Evolutionary conservation across 2,888 invertebrate genomes (phyloP), one percentile per base, ranked within the genome.

Genomic region (Caenorhabditis wallacei): DNA sequence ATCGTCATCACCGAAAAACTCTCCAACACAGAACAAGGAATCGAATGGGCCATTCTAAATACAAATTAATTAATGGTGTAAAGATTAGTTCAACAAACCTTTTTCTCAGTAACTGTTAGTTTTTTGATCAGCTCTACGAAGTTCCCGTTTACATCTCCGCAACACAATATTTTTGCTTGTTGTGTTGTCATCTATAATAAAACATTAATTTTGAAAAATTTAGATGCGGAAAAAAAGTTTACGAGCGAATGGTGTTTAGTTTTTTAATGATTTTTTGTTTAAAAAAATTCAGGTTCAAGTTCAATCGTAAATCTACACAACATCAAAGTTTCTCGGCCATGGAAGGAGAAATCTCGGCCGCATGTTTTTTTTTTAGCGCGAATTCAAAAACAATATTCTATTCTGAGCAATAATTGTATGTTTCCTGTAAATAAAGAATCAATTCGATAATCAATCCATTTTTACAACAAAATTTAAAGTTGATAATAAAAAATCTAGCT

Each of bases 1-100:
- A 30, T 87, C 89, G 63, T 90, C 81, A 24, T 87, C 88, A 0
- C 92, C 91, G 80, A 92, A 92, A 76, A 92, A 92, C 68, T 92
- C 92, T 57, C 92, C 92, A n/a, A 92, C 90, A 71, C 92, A 92
- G 35, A 92, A 85, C 0, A 92, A 80, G 51, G 88, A 80, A 61
- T 92, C 92, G 78, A 92, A 92, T 1, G 90, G 90, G 18, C 92
- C 91, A 53, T 80, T 86, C 90, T 90, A 86, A 61, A n/a, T n/a
- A n/a, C n/a, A 40, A 64, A 82, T 59, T 16, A 2, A 24, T 8
- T 30, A 10, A 22, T 18, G 53, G n/a, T 40, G 53, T n/a, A n/a
- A 1, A 56, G 40, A 7, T 56, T 48, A 3, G 7, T 24, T 24
- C 35, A 37, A 2, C 63, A 43, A n/a, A 69, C 78, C 20, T 78